These are phyloP conservation scores for Colletes gigas DNA, from an alignment of 1,140 invertebrate species.

Conservation along the genomic window DNA sequence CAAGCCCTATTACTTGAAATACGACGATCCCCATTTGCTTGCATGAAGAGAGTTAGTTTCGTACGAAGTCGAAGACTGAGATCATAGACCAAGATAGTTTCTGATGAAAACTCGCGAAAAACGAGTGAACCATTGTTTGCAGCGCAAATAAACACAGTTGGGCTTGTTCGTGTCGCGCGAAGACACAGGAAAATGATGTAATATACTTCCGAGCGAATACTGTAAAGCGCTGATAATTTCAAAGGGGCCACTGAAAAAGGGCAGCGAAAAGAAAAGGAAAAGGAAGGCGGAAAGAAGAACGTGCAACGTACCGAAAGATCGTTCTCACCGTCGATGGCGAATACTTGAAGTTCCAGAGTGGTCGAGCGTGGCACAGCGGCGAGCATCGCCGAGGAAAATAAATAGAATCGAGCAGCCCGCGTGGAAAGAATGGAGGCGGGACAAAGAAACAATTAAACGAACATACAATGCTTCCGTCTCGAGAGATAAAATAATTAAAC, in stretches of 20 bases:
- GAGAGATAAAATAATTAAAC: conserved; percentile 44
- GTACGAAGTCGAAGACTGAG: no score
- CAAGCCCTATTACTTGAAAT: no score
- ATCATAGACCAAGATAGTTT: no score
- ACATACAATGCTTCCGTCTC: conserved; percentile 24
- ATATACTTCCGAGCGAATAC: conserved; percentile 41
- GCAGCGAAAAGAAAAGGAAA: background rate
- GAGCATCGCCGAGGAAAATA: conserved; percentile 32
- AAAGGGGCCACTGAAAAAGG: conserved; percentile 15
- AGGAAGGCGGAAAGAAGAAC: conserved; percentile 3
- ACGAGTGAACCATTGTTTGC: conserved; percentile 22
- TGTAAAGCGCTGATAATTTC: conserved; percentile 55
- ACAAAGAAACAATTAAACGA: conserved; percentile 49
- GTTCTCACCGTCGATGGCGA: conserved; percentile 30
- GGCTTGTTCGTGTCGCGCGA: conserved; percentile 17
- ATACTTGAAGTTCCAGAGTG: conserved; percentile 36
- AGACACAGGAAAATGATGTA: conserved; percentile 4
- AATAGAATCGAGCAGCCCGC: conserved; percentile 34
- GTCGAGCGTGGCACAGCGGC: conserved; percentile 26
- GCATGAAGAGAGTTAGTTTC: no score
- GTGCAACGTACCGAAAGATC: conserved; percentile 53
- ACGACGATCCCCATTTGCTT: no score
- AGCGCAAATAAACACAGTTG: conserved; percentile 30
- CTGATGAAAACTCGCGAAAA: no score
- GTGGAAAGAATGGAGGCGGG: conserved; percentile 17